Evolutionary conservation across 2,888 invertebrate genomes (phyloP).

Genomic region (Drosophila cognata): DNA sequence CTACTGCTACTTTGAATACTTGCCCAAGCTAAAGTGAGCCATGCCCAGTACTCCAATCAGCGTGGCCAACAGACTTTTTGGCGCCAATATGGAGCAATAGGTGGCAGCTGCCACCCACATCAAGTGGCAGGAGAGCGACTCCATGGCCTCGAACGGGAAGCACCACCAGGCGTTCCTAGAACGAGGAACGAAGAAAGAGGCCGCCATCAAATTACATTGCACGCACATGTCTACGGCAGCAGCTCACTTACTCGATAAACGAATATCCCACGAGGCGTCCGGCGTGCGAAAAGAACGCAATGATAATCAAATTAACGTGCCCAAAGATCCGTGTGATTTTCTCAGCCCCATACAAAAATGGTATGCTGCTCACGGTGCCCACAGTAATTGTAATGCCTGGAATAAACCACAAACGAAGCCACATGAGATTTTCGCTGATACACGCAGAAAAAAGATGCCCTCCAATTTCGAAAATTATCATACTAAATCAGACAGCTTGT

Average conservation of each 20-base stretch:
- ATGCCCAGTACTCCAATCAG: conserved; percentile 94
- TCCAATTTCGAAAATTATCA: not conserved
- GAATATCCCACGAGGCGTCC: conserved; percentile 93
- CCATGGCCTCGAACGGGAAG: conserved; percentile 94
- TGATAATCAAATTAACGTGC: conserved; percentile 92
- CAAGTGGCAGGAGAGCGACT: conserved; percentile 93
- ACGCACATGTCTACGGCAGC: conserved; percentile 28
- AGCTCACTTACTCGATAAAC: conserved; percentile 89
- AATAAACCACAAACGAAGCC: not conserved
- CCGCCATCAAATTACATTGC: conserved; percentile 60
- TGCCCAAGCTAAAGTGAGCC: conserved; percentile 92
- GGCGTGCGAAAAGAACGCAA: conserved; percentile 94
- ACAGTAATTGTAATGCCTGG: conserved; percentile 93
- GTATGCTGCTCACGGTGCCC: conserved; percentile 93
- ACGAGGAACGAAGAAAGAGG: conserved; percentile 44
- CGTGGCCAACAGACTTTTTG: conserved; percentile 93
- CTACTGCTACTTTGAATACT: conserved; percentile 44
- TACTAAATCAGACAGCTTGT: not conserved
- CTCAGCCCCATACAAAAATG: conserved; percentile 93
- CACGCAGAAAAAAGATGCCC: not conserved
- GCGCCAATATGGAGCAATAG: conserved; percentile 93
- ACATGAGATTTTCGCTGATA: not conserved
- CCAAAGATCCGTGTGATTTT: conserved; percentile 92
- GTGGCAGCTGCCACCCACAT: conserved; percentile 97
- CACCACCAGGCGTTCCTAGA: conserved; percentile 94